Evolutionary conservation across 2,797 vertebrate species (phyloP), one percentile per base, ranked within the genome.

Genomic region (Monodelphis domestica): DNA sequence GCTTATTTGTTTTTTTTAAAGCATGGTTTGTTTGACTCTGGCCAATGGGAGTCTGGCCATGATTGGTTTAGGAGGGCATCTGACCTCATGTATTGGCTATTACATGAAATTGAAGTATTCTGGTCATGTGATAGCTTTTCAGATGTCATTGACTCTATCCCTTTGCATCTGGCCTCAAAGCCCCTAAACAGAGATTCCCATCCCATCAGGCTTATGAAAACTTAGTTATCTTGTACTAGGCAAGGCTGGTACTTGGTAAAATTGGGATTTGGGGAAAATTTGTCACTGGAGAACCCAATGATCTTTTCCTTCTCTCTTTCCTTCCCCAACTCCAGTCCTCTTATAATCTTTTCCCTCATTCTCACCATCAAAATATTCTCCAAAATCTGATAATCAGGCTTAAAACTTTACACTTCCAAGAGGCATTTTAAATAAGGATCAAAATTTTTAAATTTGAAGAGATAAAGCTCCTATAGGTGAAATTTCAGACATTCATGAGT

Each of bases 301-400:
- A 12, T 50, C 26, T 84, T 53, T 63, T 89, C 38, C 21, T 90
- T 55, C 51, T 87, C 29, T 10, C 89, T 1, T 28, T 90, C 33
- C 29, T 4, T 89, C 12, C 53, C 1, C 21, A 30, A 0, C 10
- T 29, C 0, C 26, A 38, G 24, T 57, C 1, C 11, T 55, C 56
- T 2, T 90, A 56, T 12, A 90, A 90, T 91, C 53, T 89, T 1
- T 91, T 89, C 91, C 51, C 63, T 94, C 33, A 50, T 90, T 93
- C 53, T 63, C 56, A 78, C 87, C 4, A 33, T 50, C 24, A 45
- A 84, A 84, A 78, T 78, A 45, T 63, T 28, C 52, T 87, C 5
- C 38, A 28, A 59, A 15, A 59, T 9, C 38, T 38, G 33, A 89
- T 89, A 29, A 54, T 54, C 45, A 54, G 53, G 9, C 4, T 89